Evolutionary conservation across 2,888 invertebrate species (phyloP).

Genomic region (Prostheceraeus crozeri): DNA sequence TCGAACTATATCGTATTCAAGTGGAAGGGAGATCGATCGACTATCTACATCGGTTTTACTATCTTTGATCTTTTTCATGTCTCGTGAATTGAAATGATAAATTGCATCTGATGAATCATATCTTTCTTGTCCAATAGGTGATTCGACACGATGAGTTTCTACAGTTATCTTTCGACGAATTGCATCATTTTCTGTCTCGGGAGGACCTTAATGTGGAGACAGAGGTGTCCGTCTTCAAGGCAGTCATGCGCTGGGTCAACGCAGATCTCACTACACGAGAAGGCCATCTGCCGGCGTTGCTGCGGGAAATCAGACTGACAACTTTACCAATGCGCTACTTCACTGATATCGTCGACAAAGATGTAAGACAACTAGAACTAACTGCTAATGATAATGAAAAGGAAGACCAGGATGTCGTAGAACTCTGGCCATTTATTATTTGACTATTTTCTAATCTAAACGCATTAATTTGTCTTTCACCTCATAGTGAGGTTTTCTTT

Average conservation of each 20-base stretch:
- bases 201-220: constrained; percentile 53
- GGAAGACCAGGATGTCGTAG: no score
- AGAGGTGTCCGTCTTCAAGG: constrained; percentile 54
- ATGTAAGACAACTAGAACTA: constrained; percentile 44
- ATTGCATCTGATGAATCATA: no score
- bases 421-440: no score
- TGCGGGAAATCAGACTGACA: constrained; percentile 50
- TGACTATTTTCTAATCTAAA: no score
- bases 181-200: constrained; percentile 48
- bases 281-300: constrained; percentile 45
- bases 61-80: no score
- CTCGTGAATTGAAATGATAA: no score
- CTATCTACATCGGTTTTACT: no score
- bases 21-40: no score
- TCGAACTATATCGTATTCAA: no score
- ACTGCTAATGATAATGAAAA: background rate
- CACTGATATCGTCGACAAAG: constrained; percentile 52
- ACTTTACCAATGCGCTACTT: constrained; percentile 50
- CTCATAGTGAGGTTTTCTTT: no score
- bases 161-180: constrained; percentile 47
- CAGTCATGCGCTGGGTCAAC: constrained; percentile 52
- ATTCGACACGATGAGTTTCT: constrained; percentile 54
- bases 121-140: no score
- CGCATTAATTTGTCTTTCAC: no score
- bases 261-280: constrained; percentile 44